Conservation (phyloP, 2,797 vertebrate species). For the Gallinago solitaria region DNA sequence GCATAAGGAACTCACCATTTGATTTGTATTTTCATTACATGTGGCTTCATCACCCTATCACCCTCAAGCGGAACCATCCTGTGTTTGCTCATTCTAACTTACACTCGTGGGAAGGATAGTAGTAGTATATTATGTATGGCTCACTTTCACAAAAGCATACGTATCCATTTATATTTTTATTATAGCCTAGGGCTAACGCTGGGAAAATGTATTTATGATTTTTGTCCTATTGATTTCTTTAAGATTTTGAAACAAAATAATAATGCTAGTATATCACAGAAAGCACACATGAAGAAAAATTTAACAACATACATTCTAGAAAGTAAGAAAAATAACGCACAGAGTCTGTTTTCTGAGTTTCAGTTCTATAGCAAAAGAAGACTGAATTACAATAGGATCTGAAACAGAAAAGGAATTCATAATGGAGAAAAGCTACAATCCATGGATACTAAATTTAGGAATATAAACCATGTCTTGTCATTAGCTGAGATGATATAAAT, state of each 20-base stretch:
- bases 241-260: background rate
- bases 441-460: background rate
- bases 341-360: background rate
- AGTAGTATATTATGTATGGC: background rate
- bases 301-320: background rate
- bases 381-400: background rate
- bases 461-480: background rate
- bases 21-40: background rate
- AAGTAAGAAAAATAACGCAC: background rate
- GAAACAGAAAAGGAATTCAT: background rate
- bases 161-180: background rate
- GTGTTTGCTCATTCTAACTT: background rate
- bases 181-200: background rate
- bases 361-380: background rate
- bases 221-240: background rate
- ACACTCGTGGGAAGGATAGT: background rate
- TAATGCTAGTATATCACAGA: background rate
- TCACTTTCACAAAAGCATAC: background rate
- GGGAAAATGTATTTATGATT: background rate
- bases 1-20: background rate
- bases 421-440: background rate
- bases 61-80: background rate
- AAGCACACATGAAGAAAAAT: background rate
- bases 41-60: background rate
- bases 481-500: background rate